phyloP scores from a whole-genome alignment of 2,797 vertebrate genomes.

The Otolemur crassicaudatus region DNA sequence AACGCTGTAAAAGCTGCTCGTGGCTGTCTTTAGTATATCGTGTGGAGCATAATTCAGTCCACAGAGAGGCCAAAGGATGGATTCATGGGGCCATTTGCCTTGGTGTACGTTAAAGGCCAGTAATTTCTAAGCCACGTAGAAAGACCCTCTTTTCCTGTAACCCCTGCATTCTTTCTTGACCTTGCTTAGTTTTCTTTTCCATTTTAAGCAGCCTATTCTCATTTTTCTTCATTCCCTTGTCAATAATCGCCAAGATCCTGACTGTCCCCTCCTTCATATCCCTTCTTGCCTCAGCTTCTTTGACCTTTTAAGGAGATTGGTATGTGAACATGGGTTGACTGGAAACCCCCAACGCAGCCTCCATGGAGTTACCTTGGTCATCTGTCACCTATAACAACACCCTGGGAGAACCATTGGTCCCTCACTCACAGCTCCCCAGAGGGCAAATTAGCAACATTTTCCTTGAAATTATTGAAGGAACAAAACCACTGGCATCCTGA shows the following conservation, averaged over 20 bases:
- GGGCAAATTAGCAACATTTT: conserved; percentile 57
- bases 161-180: conserved; percentile 35
- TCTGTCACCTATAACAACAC: not conserved
- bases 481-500: not conserved
- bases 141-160: conserved; percentile 54
- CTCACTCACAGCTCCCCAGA: not conserved
- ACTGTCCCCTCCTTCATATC: not conserved
- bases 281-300: not conserved
- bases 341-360: not conserved
- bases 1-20: conserved; percentile 85
- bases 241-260: conserved; percentile 20
- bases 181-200: conserved; percentile 35
- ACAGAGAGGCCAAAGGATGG: conserved; percentile 84
- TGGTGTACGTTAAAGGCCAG: conserved; percentile 85
- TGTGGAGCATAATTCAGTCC: conserved; percentile 90
- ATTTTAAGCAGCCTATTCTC: not conserved
- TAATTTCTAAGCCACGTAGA: conserved; percentile 55
- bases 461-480: conserved; percentile 46
- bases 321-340: not conserved
- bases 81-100: conserved; percentile 87
- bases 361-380: not conserved
- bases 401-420: not conserved
- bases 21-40: conserved; percentile 86
- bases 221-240: not conserved
- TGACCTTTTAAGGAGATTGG: not conserved